phyloP scores from a whole-genome alignment of 2,113 vertebrate species.

The Thamnaconus septentrionalis region DNA sequence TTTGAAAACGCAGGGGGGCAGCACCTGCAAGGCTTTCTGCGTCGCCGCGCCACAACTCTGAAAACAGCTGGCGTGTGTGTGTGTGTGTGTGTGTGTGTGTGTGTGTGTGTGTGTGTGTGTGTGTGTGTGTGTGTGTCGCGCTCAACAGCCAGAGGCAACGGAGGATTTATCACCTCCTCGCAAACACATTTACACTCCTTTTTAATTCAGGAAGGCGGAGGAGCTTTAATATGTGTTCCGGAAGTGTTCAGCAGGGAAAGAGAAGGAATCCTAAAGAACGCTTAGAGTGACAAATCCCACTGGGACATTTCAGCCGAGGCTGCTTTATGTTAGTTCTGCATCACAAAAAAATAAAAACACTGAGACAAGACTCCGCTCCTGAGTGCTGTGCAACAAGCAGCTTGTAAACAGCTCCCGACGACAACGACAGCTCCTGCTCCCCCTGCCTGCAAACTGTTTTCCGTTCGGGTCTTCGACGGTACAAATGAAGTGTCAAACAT shows the following conservation, averaged over 20 bases:
- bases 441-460: constrained; percentile 40
- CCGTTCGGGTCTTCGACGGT: constrained; percentile 23
- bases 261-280: too few species aligned
- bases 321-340: too few species aligned
- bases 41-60: constrained; percentile 25
- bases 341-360: too few species aligned
- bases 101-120: too few species aligned
- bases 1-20: constrained; percentile 63
- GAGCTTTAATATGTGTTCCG: constrained; percentile 6
- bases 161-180: constrained; percentile 30
- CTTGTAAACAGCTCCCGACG: constrained; percentile 2
- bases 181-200: neutral
- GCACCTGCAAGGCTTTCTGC: constrained; percentile 52
- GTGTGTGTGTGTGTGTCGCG: neutral
- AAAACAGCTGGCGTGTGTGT: constrained; percentile 54
- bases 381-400: neutral
- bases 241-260: neutral
- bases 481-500: constrained; percentile 28
- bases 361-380: too few species aligned
- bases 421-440: constrained; percentile 19
- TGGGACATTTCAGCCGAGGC: too few species aligned
- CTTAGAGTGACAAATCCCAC: neutral
- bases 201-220: constrained; percentile 13
- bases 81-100: neutral
- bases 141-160: constrained; percentile 46